Evolutionary conservation across 2,888 invertebrate genomes (phyloP).

Genomic region (Pollenia amentaria): DNA sequence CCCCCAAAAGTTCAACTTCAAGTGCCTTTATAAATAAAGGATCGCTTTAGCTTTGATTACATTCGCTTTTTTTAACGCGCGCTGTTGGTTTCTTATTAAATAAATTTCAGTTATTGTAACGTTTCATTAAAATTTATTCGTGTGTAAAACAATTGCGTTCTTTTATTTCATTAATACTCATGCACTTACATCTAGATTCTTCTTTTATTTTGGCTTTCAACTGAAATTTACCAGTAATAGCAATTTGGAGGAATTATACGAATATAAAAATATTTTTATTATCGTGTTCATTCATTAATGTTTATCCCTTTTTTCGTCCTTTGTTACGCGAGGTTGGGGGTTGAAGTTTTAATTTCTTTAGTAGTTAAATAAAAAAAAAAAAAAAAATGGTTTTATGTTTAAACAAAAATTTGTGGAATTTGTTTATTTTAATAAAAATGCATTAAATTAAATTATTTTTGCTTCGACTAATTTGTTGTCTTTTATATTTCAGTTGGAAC

Average conservation of each 20-base stretch:
- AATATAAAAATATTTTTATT: constrained; percentile 61
- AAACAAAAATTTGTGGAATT: constrained; percentile 53
- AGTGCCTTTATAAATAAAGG: constrained; percentile 9
- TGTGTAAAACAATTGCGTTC: constrained; percentile 75
- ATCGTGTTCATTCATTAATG: constrained; percentile 68
- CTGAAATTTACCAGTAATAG: constrained; percentile 44
- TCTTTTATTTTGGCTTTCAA: constrained; percentile 19
- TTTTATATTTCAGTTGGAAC: neutral
- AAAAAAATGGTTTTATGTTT: constrained; percentile 19
- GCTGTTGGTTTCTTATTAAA: constrained; percentile 58
- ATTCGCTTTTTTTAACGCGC: constrained; percentile 19
- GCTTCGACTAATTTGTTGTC: neutral
- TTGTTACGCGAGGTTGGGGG: neutral
- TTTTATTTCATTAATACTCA: constrained; percentile 33
- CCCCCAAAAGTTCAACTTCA: neutral
- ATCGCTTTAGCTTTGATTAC: constrained; percentile 34
- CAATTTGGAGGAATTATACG: constrained; percentile 46
- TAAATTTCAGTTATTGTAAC: constrained; percentile 65
- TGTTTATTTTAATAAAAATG: constrained; percentile 64
- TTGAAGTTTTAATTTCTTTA: neutral
- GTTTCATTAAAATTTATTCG: constrained; percentile 77
- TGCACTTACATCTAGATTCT: constrained; percentile 12
- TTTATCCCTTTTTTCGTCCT: constrained; percentile 55
- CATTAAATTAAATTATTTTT: constrained; percentile 51
- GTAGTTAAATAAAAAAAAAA: neutral